Percentiles rank a stretch among this genome's conserved stretches.
Conservation (phyloP, 2,888 invertebrate genomes). For the Stenoptilia bipunctidactyla region DNA sequence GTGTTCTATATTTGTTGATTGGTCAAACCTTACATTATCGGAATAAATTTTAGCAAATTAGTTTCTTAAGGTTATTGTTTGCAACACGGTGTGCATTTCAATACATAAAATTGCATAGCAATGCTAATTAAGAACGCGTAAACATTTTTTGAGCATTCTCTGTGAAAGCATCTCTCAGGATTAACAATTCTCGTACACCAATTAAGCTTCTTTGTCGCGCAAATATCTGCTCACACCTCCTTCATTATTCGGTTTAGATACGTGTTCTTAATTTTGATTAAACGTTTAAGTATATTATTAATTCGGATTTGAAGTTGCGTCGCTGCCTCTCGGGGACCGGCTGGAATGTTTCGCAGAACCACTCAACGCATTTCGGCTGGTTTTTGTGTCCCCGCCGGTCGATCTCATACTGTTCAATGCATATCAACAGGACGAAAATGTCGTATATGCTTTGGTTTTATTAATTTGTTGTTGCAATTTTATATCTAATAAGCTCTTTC, state of each 20-base stretch:
- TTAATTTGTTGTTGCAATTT: conserved; percentile 33
- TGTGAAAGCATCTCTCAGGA: background rate
- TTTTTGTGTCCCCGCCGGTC: conserved; percentile 37
- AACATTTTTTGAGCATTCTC: background rate
- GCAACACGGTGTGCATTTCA: no score
- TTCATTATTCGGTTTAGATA: conserved; percentile 1
- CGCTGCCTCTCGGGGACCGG: background rate
- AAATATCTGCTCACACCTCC: conserved; percentile 1
- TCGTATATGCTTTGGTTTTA: conserved; percentile 18
- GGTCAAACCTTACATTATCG: no score
- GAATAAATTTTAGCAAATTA: no score
- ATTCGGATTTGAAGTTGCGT: background rate
- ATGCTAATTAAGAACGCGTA: background rate
- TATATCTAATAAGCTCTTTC: conserved; percentile 29
- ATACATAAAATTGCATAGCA: background rate
- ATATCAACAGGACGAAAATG: conserved; percentile 28
- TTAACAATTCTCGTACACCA: background rate
- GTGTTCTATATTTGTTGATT: no score
- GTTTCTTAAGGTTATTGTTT: no score
- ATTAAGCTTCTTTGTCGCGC: background rate
- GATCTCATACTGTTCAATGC: conserved; percentile 38
- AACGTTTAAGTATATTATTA: background rate
- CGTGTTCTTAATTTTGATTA: conserved; percentile 1
- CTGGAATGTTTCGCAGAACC: conserved; percentile 53
- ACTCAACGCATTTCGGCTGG: conserved; percentile 33